phyloP scores from a whole-genome alignment of 2,888 invertebrate species.

The Xanthia togata region DNA sequence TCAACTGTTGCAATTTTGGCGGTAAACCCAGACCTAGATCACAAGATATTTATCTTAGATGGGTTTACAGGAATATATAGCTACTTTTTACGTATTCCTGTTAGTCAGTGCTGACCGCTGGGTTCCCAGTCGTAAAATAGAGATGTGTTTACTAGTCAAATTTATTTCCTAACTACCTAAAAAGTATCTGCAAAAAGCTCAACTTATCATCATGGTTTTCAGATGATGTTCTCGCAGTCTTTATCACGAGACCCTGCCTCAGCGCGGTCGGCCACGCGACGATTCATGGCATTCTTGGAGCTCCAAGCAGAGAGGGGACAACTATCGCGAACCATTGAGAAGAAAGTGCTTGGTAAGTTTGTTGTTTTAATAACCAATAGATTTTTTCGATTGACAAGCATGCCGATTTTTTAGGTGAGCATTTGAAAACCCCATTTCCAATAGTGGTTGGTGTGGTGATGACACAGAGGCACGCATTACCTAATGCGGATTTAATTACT shows the following conservation, averaged over 20 bases:
- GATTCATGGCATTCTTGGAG: slow-evolving; percentile 94
- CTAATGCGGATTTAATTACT: background rate
- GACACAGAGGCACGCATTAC: background rate
- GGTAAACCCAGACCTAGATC: background rate
- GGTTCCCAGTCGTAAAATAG: background rate
- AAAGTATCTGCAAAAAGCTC: background rate
- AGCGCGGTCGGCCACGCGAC: slow-evolving; percentile 93
- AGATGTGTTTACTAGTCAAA: background rate
- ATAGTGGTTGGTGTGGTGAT: background rate
- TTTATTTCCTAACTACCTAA: too few relatives aligned
- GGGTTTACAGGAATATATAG: background rate
- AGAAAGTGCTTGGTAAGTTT: slow-evolving; percentile 93
- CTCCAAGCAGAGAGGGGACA: slow-evolving; percentile 93
- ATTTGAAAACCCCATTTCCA: background rate
- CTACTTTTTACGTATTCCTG: background rate
- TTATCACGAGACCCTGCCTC: slow-evolving; percentile 92
- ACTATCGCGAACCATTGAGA: slow-evolving; percentile 93
- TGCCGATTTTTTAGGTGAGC: background rate
- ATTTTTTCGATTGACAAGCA: background rate
- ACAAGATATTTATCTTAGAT: background rate
- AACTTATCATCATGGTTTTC: slow-evolving; percentile 40
- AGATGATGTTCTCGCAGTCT: slow-evolving; percentile 95
- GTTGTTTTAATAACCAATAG: background rate
- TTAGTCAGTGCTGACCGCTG: background rate
- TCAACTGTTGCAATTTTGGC: background rate